Evolutionary conservation across 2,113 vertebrate species (phyloP).

Genomic region (Sturnira hondurensis): DNA sequence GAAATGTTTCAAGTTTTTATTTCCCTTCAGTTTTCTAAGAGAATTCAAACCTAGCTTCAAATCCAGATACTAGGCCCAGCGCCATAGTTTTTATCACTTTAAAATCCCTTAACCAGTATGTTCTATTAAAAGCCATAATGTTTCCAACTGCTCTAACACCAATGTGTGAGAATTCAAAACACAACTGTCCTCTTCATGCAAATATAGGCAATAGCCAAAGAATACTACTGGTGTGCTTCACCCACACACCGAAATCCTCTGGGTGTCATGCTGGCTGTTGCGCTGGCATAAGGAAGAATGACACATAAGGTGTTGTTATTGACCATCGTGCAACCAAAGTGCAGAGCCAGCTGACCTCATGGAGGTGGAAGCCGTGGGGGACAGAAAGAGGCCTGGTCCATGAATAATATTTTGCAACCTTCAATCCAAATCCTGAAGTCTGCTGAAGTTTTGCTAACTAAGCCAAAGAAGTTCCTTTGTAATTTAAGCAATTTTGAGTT

Average conservation of each 20-base stretch:
- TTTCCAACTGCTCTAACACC: background rate
- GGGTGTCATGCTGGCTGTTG: background rate
- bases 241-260: background rate
- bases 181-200: background rate
- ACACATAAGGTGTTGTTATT: background rate
- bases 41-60: background rate
- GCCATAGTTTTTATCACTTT: background rate
- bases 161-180: background rate
- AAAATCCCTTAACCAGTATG: background rate
- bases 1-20: background rate
- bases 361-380: background rate
- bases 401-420: background rate
- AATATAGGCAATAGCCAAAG: background rate
- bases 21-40: background rate
- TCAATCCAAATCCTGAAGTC: background rate
- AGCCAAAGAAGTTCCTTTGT: background rate
- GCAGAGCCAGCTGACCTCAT: rapidly evolving
- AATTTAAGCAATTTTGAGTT: constrained; percentile 15
- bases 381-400: background rate
- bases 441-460: background rate
- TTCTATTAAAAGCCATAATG: background rate
- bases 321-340: background rate
- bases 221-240: background rate
- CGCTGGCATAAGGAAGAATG: background rate
- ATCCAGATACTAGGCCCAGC: background rate